These are phyloP conservation scores for Mormyrus lacerda DNA, from an alignment of 2,113 vertebrate genomes.

Conservation along the genomic window DNA sequence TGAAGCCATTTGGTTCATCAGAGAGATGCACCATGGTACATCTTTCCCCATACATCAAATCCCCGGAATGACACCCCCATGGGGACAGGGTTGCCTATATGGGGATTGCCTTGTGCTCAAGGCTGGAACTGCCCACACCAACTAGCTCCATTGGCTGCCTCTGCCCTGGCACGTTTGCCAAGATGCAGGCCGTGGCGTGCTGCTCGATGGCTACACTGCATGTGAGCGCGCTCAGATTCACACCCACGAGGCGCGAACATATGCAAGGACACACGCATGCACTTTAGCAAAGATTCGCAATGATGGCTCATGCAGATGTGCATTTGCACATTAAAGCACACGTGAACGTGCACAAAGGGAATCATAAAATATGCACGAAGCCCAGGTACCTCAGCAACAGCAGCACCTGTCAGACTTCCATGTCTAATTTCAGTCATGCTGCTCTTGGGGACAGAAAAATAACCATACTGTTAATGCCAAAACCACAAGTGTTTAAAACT, in stretches of 20 bases:
- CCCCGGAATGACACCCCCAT: background rate
- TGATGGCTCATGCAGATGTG: background rate
- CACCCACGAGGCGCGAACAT: background rate
- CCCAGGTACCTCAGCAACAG: background rate
- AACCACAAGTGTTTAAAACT: background rate
- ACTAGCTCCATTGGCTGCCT: background rate
- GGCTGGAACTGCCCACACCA: too few relatives aligned
- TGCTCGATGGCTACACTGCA: background rate
- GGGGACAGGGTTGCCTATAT: background rate
- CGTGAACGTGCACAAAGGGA: constrained; percentile 4
- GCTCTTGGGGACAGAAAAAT: background rate
- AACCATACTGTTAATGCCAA: background rate
- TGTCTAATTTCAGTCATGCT: constrained; percentile 1
- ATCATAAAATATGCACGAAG: background rate
- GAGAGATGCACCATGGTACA: background rate
- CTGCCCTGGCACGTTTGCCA: background rate
- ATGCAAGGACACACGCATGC: background rate
- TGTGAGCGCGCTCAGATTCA: background rate
- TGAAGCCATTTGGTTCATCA: constrained; percentile 38
- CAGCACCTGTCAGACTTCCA: constrained; percentile 12
- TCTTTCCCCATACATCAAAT: background rate
- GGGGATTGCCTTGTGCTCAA: background rate
- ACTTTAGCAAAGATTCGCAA: constrained; percentile 5
- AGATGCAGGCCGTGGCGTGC: background rate
- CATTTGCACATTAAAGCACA: constrained; percentile 4